A percentile compares a stretch with the other conserved stretches of the same genome.
Evolutionary conservation across 2,113 vertebrate species (phyloP).

Genomic region (Climacteris rufus): DNA sequence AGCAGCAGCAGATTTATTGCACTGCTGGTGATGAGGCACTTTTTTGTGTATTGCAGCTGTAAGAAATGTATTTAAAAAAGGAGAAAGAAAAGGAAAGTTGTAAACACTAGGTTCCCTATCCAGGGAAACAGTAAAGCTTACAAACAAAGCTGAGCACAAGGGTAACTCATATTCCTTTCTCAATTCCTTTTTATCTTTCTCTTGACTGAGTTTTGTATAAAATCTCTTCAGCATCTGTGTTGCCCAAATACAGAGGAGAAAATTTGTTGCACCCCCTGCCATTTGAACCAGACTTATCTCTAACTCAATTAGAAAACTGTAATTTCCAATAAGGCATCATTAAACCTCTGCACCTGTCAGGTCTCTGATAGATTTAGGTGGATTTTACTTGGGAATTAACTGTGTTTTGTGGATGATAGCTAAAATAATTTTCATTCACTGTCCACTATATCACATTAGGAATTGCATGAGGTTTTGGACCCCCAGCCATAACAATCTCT

Average conservation of each 20-base stretch:
- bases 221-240: background rate
- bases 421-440: background rate
- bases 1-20: background rate
- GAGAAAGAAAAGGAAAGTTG: background rate
- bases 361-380: conserved; percentile 4
- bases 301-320: conserved; percentile 3
- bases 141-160: background rate
- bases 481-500: background rate
- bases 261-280: background rate
- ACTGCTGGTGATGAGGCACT: background rate
- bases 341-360: background rate
- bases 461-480: background rate
- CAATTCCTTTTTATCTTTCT: background rate
- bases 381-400: conserved; percentile 1
- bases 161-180: background rate
- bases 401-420: background rate
- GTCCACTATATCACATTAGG: background rate
- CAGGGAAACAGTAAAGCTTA: background rate
- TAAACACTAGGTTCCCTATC: background rate
- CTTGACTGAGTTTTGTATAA: background rate
- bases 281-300: background rate
- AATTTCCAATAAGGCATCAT: background rate
- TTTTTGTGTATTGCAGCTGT: background rate
- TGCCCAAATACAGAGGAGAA: background rate
- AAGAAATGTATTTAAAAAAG: background rate